Conservation (phyloP, 2,797 vertebrate genomes). For the Tenualosa thibaudeaui region DNA sequence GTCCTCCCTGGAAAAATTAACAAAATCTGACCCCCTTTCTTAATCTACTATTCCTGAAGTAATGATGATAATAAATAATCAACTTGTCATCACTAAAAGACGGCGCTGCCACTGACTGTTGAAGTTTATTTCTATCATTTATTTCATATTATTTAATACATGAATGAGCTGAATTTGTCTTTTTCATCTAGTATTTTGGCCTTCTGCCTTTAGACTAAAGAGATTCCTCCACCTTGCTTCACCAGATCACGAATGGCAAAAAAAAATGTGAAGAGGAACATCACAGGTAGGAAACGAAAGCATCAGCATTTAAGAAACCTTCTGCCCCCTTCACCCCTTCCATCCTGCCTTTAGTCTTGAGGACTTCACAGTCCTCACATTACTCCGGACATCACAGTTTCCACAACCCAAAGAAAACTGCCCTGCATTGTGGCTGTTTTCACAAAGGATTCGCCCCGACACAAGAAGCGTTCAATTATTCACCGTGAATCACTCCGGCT, state of each 20-base stretch:
- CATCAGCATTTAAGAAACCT: not conserved
- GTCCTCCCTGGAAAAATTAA: not conserved
- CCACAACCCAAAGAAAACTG: conserved; percentile 10
- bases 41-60: not conserved
- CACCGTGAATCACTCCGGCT: conserved; percentile 31
- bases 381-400: conserved; percentile 3
- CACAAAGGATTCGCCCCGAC: conserved; percentile 25
- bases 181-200: not conserved
- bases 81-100: not conserved
- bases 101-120: too few species aligned
- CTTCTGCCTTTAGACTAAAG: not conserved
- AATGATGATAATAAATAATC: not conserved
- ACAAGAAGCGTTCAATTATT: conserved; percentile 45
- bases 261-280: not conserved
- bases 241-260: not conserved
- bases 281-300: not conserved
- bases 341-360: not conserved
- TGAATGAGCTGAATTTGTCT: not conserved
- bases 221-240: not conserved
- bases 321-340: not conserved
- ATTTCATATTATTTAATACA: not conserved
- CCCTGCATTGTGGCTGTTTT: not conserved
- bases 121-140: not conserved
- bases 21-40: not conserved
- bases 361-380: not conserved